Base-by-base conservation (phyloP, 2,797 vertebrate genomes). In the Alectoris magna region DNA sequence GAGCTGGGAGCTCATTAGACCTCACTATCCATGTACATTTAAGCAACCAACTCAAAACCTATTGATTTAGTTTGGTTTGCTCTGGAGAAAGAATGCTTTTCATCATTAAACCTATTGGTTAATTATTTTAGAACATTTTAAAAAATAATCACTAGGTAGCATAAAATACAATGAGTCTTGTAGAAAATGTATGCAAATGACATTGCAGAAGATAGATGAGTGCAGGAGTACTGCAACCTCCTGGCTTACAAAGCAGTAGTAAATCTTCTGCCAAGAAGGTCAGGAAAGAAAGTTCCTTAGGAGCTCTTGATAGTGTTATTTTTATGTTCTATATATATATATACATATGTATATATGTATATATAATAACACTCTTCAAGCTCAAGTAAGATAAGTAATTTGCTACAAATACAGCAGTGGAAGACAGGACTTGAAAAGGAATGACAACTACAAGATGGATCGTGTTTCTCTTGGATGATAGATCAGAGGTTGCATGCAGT, bases 401-500 rank as follows among this genome's bases (percentile, higher is more conserved):
- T 84, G 46, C 76, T 69, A 63, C 63, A 70, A 70, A 72, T 12
- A 48, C 48, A 84, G 76, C 67, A 31, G 73, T 75, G 41, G 63
- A 79, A 78, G 48, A 56, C 62, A 73, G 53, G 12, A 31, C 78
- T 84, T 86, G 84, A 73, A 85, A 91, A 92, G 73, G 80, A 78
- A 55, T 13, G 80, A 55, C 90, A 90, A 70, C 76, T 73, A 46
- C 68, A 81, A 93, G 87, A 86, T 18, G 27, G 80, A 93, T 81
- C 9, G 10, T 91, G 48, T 95, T 95, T 92, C 78, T 91, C 82
- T 90, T 70, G 31, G 87, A 14, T 68, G 90, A 8, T 73, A 92
- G 89, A 70, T 48, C 70, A 78, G 76, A 39, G 79, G 63, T 78
- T 89, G 79, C 70, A 27, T 89, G 73, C 89, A 58, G 89, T 8